Conservation (phyloP, 1,140 invertebrate species). For the Drosophila simulans region DNA sequence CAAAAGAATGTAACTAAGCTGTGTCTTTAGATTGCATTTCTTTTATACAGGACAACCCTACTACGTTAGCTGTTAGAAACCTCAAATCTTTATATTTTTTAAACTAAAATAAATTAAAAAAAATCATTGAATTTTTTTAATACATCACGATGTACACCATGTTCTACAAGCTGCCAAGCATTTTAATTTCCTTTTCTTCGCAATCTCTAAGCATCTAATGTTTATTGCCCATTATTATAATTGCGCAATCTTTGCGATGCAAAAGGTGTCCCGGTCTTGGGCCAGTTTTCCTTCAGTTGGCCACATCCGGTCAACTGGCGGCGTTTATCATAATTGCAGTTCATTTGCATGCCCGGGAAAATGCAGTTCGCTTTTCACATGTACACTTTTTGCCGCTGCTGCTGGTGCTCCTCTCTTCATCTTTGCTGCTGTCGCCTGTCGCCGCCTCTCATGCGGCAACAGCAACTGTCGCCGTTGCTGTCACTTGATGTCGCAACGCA, state of each 20-base stretch:
- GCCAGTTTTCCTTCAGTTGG: slow-evolving; percentile 66
- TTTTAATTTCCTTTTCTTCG: background rate
- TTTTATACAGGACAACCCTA: no score
- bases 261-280: slow-evolving; percentile 36
- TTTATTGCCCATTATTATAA: slow-evolving; percentile 56
- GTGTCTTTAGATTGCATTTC: background rate
- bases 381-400: slow-evolving; percentile 9
- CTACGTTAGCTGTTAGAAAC: no score
- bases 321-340: slow-evolving; percentile 84
- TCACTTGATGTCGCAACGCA: slow-evolving; percentile 82
- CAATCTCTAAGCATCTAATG: slow-evolving; percentile 6
- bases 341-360: slow-evolving; percentile 78
- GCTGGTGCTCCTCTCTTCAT: slow-evolving; percentile 63
- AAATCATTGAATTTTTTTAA: no score
- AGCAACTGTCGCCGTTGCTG: slow-evolving; percentile 84
- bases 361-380: slow-evolving; percentile 65
- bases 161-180: background rate
- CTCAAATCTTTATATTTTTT: no score
- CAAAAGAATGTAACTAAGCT: background rate
- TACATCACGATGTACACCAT: no score
- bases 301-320: slow-evolving; percentile 82
- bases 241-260: slow-evolving; percentile 51
- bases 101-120: no score
- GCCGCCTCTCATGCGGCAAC: slow-evolving; percentile 82
- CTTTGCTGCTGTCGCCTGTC: slow-evolving; percentile 50